Evolutionary conservation across 2,888 invertebrate genomes (phyloP).

Genomic region (Hemithea aestivaria): DNA sequence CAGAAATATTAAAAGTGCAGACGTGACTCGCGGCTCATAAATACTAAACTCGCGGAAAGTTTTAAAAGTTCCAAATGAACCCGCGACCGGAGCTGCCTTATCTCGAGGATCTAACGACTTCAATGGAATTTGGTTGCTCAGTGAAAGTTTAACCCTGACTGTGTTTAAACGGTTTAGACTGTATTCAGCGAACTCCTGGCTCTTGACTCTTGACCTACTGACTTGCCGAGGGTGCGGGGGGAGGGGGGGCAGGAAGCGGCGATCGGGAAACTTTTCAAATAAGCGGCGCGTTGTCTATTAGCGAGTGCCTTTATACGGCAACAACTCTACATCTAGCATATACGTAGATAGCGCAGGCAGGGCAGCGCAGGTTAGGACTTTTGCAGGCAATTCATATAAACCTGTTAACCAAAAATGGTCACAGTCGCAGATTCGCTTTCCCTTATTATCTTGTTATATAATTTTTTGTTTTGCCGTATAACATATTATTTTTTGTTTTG

Average conservation of each 20-base stretch:
- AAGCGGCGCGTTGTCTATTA: conserved; percentile 50
- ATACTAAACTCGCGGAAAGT: no score
- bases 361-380: no score
- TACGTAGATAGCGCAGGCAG: conserved; percentile 2
- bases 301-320: conserved; percentile 27
- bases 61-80: no score
- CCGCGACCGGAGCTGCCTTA: conserved; percentile 8
- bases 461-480: no score
- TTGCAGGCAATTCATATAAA: no score
- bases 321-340: no score
- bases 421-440: no score
- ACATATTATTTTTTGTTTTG: no score
- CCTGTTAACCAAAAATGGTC: no score
- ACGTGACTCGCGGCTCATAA: no score
- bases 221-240: background rate
- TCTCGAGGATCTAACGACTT: conserved; percentile 1
- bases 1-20: no score
- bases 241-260: conserved; percentile 4
- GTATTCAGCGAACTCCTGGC: conserved; percentile 17
- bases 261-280: conserved; percentile 48
- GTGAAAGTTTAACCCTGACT: conserved; percentile 15
- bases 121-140: background rate
- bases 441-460: no score
- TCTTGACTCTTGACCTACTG: conserved; percentile 21
- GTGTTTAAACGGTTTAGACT: conserved; percentile 19